Percentiles rank a stretch among this genome's conserved stretches.
These are phyloP conservation scores for Oncorhynchus kisutch DNA, from an alignment of 2,113 vertebrate species.

Conservation along the genomic window DNA sequence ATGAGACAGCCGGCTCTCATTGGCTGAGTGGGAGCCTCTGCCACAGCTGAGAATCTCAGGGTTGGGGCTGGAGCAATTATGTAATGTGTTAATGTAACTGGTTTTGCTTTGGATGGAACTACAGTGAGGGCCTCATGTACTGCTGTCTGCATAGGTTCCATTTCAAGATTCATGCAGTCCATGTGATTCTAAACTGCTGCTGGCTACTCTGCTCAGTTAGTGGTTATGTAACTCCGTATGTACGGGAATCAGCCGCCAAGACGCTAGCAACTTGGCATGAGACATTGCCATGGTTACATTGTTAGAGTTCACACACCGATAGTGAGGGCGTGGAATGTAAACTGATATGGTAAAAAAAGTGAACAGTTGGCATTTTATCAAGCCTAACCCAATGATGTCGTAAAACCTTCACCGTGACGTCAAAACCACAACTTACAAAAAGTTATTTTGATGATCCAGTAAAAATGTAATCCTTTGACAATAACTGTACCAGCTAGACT, in stretches of 20 bases:
- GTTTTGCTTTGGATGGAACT: conserved; percentile 27
- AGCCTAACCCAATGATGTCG: too few relatives aligned
- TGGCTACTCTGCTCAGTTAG: conserved; percentile 32
- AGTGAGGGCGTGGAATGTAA: conserved; percentile 36
- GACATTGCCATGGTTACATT: conserved; percentile 58
- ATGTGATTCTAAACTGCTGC: conserved; percentile 42
- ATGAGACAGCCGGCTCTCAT: conserved; percentile 10
- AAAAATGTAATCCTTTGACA: too few relatives aligned
- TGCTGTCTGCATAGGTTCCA: conserved; percentile 33
- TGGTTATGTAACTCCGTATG: conserved; percentile 67
- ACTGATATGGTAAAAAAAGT: neutral
- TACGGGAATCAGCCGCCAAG: conserved; percentile 68
- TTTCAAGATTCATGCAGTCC: conserved; percentile 45
- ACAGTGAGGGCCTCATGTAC: conserved; percentile 25
- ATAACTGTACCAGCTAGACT: too few relatives aligned
- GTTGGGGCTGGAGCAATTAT: conserved; percentile 38
- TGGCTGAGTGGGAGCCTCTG: conserved; percentile 23
- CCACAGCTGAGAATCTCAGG: conserved; percentile 52
- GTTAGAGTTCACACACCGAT: conserved; percentile 37
- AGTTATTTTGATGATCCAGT: too few relatives aligned
- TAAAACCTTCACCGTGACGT: neutral
- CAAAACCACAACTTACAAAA: neutral
- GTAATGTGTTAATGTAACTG: conserved; percentile 48
- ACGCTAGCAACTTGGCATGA: conserved; percentile 54
- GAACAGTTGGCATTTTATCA: neutral